These are phyloP conservation scores for Acyrthosiphon pisum DNA, from an alignment of 1,140 invertebrate genomes.

Conservation along the genomic window DNA sequence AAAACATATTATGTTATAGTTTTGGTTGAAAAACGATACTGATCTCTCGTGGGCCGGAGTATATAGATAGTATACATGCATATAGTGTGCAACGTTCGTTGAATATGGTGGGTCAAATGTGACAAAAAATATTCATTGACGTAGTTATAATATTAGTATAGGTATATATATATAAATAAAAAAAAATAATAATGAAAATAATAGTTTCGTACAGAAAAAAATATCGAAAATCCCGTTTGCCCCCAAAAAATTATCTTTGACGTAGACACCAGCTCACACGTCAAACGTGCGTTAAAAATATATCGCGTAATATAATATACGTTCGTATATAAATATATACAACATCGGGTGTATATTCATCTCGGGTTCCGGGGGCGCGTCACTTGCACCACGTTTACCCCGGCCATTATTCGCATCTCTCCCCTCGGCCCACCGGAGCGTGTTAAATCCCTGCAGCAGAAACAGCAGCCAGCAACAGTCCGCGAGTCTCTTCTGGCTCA, in stretches of 20 bases:
- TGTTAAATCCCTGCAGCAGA: background rate
- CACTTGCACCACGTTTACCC: background rate
- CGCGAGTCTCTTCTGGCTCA: background rate
- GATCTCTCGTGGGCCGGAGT: too few relatives aligned
- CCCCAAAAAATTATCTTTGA: background rate
- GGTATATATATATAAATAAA: too few relatives aligned
- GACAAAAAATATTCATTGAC: too few relatives aligned
- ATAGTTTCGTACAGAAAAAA: too few relatives aligned
- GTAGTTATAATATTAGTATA: too few relatives aligned
- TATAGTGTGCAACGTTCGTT: too few relatives aligned
- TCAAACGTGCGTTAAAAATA: background rate
- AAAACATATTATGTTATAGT: too few relatives aligned
- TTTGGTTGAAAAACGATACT: too few relatives aligned
- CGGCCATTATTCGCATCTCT: background rate
- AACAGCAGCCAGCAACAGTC: background rate
- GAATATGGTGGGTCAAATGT: too few relatives aligned
- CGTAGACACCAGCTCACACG: background rate
- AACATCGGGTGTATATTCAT: background rate
- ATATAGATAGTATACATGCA: too few relatives aligned
- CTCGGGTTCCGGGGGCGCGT: background rate
- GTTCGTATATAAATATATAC: background rate
- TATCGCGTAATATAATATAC: background rate
- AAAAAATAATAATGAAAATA: too few relatives aligned
- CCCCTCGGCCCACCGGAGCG: background rate
- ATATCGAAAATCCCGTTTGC: background rate